Conservation (phyloP, 2,113 vertebrate genomes). For the Lycaon pictus region DNA sequence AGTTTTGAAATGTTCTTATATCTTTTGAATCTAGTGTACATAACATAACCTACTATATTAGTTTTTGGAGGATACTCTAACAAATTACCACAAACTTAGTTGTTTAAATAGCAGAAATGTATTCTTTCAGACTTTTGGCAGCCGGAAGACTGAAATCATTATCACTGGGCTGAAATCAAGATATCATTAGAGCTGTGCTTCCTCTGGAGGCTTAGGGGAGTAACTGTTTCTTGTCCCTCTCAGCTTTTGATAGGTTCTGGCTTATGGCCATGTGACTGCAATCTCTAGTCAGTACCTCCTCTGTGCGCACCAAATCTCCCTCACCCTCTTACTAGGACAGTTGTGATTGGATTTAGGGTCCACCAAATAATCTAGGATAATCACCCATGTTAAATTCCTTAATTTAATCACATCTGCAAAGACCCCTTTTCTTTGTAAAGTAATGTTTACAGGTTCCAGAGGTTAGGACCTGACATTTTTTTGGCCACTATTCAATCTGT, state of each 20-base stretch:
- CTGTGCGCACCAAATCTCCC: neutral
- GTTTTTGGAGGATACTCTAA: neutral
- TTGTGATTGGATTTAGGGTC: constrained; percentile 5
- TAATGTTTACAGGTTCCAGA: neutral
- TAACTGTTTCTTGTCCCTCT: neutral
- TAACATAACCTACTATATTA: neutral
- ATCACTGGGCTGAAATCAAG: neutral
- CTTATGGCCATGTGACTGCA: neutral
- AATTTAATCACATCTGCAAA: neutral
- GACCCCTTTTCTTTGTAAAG: neutral
- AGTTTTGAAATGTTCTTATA: constrained; percentile 31
- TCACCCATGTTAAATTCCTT: neutral
- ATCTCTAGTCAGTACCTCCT: neutral
- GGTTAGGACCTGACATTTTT: neutral
- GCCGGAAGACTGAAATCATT: neutral
- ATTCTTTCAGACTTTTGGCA: neutral
- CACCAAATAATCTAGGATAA: neutral
- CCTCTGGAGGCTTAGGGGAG: neutral
- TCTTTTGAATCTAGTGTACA: neutral
- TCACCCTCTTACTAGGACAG: neutral
- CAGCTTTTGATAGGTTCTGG: neutral
- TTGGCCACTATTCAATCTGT: neutral
- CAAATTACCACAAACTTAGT: neutral
- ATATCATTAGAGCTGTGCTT: neutral
- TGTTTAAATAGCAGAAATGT: neutral